These are phyloP conservation scores for Dryobota labecula DNA, from an alignment of 2,888 invertebrate species.

Conservation along the genomic window DNA sequence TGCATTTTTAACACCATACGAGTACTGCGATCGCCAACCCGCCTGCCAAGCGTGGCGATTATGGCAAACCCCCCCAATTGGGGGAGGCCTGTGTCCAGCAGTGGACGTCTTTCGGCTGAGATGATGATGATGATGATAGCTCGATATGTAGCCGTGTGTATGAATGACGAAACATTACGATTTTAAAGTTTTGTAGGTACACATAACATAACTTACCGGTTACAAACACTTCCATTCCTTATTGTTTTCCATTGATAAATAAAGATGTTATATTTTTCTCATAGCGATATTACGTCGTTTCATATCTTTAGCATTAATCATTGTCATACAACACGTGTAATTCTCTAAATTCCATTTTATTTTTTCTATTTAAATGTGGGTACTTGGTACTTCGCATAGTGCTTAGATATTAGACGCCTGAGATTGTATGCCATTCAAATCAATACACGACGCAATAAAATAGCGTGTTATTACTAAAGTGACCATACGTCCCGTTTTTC, in stretches of 20 bases:
- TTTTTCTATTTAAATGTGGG: background rate
- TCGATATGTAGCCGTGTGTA: too few relatives aligned
- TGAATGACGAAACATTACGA: background rate
- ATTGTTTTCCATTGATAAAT: constrained; percentile 12
- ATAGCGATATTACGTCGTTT: background rate
- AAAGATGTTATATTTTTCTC: constrained; percentile 10
- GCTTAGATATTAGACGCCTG: background rate
- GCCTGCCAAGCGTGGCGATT: too few relatives aligned
- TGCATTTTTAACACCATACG: too few relatives aligned
- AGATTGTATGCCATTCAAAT: background rate
- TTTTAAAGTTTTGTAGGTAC: background rate
- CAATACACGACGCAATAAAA: constrained; percentile 10
- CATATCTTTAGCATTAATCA: constrained; percentile 21
- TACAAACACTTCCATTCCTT: background rate
- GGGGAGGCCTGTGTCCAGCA: too few relatives aligned
- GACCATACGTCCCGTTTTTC: too few relatives aligned
- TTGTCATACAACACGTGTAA: constrained; percentile 14
- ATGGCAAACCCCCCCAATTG: too few relatives aligned
- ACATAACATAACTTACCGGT: background rate
- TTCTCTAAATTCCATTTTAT: constrained; percentile 9
- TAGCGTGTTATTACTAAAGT: too few relatives aligned
- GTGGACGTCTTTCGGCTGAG: too few relatives aligned
- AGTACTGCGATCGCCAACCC: too few relatives aligned
- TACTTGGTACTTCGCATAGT: background rate
- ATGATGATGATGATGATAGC: too few relatives aligned